Conservation (phyloP, 2,888 invertebrate species). For the Thymelicus lineola region DNA sequence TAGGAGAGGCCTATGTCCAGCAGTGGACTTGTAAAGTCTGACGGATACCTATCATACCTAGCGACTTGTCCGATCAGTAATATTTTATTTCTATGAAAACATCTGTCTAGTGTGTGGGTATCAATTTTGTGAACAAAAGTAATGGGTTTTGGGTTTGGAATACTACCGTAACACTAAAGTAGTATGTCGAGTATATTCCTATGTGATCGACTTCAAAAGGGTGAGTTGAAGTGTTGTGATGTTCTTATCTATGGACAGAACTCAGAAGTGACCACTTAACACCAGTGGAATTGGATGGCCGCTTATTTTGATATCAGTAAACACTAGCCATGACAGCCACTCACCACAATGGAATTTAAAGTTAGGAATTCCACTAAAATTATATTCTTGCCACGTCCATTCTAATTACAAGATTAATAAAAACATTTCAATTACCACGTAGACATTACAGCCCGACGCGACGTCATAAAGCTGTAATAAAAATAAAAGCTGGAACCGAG, state of each 20-base stretch:
- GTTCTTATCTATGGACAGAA: background rate
- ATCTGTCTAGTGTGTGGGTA: too few species aligned
- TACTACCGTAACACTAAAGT: too few species aligned
- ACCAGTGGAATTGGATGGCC: background rate
- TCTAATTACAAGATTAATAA: slow-evolving; percentile 39
- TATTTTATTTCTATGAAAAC: too few species aligned
- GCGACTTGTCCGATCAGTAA: too few species aligned
- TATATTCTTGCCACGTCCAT: slow-evolving; percentile 27
- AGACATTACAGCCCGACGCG: slow-evolving; percentile 34
- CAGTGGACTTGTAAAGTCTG: too few species aligned
- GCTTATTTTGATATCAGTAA: background rate
- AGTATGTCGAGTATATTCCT: too few species aligned
- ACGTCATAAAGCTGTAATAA: slow-evolving; percentile 48
- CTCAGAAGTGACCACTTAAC: background rate
- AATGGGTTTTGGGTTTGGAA: too few species aligned
- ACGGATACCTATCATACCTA: too few species aligned
- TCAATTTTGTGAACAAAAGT: too few species aligned
- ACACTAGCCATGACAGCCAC: background rate
- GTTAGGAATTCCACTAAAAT: slow-evolving; percentile 21
- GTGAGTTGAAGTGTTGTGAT: background rate
- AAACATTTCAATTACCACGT: slow-evolving; percentile 46
- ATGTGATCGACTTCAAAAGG: background rate
- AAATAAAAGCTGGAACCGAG: slow-evolving; percentile 47
- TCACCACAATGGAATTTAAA: slow-evolving; percentile 15
- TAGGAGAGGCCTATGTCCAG: too few species aligned